Percentiles rank a stretch among this genome's conserved stretches.
Conservation (phyloP, 2,797 vertebrate species). For the Micromesistius poutassou region DNA sequence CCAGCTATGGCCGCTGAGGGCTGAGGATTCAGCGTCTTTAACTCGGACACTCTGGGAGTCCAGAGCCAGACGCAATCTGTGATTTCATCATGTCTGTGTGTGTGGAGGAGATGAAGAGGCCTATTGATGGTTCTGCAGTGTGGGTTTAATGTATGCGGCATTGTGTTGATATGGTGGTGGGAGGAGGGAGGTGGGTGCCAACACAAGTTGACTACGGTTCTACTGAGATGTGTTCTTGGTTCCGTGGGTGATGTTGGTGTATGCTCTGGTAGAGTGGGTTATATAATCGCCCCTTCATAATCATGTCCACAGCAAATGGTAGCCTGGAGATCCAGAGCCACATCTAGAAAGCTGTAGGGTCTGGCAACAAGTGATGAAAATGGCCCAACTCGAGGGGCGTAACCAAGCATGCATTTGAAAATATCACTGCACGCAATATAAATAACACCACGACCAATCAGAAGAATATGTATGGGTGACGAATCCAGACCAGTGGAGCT, state of each 20-base stretch:
- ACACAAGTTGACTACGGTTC: not conserved
- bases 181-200: not conserved
- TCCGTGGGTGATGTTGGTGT: not conserved
- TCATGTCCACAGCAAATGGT: not conserved
- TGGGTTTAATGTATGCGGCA: not conserved
- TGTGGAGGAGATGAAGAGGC: not conserved
- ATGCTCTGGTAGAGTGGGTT: not conserved
- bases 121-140: not conserved
- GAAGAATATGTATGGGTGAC: too few species aligned
- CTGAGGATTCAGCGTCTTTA: not conserved
- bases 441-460: too few species aligned
- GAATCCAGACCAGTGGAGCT: too few species aligned
- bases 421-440: too few species aligned
- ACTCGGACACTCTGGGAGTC: not conserved
- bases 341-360: too few species aligned
- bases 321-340: too few species aligned
- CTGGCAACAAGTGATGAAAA: too few species aligned
- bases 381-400: too few species aligned
- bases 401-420: not conserved
- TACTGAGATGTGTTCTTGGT: not conserved
- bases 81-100: not conserved
- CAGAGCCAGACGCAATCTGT: not conserved
- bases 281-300: not conserved
- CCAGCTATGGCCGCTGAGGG: not conserved
- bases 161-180: not conserved